Conservation (phyloP, 2,113 vertebrate genomes). For the Guaruba guarouba region DNA sequence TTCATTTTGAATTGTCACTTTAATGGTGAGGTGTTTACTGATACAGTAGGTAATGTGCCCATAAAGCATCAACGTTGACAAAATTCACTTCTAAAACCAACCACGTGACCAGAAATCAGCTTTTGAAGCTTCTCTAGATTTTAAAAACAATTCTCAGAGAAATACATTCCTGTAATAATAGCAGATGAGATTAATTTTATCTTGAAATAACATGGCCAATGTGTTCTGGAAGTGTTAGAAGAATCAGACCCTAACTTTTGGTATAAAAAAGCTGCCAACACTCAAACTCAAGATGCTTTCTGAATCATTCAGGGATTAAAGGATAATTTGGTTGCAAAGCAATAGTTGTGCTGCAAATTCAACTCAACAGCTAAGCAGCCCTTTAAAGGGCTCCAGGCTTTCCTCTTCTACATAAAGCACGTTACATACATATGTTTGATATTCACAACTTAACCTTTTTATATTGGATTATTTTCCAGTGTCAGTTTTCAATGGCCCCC, state of each 20-base stretch:
- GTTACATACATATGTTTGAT: background rate
- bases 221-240: background rate
- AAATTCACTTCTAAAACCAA: slow-evolving; percentile 6
- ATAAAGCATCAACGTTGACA: background rate
- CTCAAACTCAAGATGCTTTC: background rate
- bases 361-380: background rate
- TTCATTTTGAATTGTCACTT: slow-evolving; percentile 17
- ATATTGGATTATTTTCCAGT: background rate
- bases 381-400: background rate
- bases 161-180: background rate
- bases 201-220: background rate
- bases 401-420: background rate
- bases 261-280: background rate
- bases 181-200: background rate
- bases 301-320: slow-evolving; percentile 37
- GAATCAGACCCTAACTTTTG: background rate
- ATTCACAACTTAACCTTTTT: background rate
- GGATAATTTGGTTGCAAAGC: slow-evolving; percentile 28
- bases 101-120: background rate
- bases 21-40: background rate
- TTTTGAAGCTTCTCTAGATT: background rate
- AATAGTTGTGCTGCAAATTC: slow-evolving; percentile 45
- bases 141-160: background rate
- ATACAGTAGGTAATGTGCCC: background rate
- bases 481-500: background rate